Evolutionary conservation across 1,140 invertebrate genomes (phyloP), one percentile per base, ranked within the genome.

Genomic region (Megathymus violae): DNA sequence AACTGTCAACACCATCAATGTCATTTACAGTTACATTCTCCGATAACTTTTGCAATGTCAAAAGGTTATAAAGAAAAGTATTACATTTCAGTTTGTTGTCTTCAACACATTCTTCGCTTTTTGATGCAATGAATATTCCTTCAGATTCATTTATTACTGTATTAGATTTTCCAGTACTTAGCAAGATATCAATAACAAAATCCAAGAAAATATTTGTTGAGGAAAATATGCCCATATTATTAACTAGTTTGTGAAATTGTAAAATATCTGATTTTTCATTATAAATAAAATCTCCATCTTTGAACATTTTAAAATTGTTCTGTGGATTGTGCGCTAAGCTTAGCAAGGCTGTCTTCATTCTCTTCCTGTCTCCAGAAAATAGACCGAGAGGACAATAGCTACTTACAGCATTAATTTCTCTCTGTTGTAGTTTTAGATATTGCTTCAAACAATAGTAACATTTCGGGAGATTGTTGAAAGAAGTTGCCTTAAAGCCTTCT

Each of bases 371-470:
- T 3, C 94, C 95, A 27, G 94, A 95, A 88, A 95, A 96, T 9
- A 96, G 83, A 78, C 96, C 94, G 38, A 95, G 88, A n/a, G 95
- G 95, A 82, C 95, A 96, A 67, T 96, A 96, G 10, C 80, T 67
- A 71, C 94, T 95, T 0, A 86, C 70, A 7, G 62, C 56, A 27
- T 76, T 52, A 34, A 94, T 93, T 67, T 90, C 78, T 25, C 85
- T 84, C 7, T 91, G 89, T 56, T 92, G 79, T 15, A 94, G 65
- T 92, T 96, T 96, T 41, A 94, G 83, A 87, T 92, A 94, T 74
- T 96, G 95, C 75, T 94, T 95, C 17, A 95, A 80, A 79, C 95
- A 96, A 72, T 93, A 96, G 38, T 93, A 93, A 76, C 95, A 96
- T 76, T 93, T 94, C 11, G 91, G 82, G 67, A 92, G 85, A 17